Evolutionary conservation across 2,797 vertebrate species (phyloP), one percentile per base, ranked within the genome.

Genomic region (Orestias chungarensis): DNA sequence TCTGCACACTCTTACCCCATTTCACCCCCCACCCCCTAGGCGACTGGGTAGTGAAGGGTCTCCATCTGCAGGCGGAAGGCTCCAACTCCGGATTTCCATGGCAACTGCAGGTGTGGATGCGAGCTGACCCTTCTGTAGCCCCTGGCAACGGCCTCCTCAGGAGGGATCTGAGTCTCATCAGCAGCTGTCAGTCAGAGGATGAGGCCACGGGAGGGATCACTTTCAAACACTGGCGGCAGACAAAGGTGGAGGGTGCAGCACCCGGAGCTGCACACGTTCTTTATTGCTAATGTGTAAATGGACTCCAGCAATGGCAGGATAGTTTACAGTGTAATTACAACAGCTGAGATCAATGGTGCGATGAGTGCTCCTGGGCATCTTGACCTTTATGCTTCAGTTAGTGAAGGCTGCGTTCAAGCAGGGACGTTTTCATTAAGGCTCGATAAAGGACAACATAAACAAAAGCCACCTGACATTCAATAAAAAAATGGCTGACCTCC

Each of bases 41-140:
- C 12, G 25, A 52, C 52, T 50, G 74, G 4, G 67, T 81, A 82
- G 82, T 71, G 55, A 73, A 1, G 76, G 72, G 91, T 86, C 85
- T 75, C 93, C 93, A 93, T 91, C 94, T 95, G 90, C 89, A 86
- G 94, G 93, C 40, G n/a, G 61, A 74, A 57, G 2, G 23, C 43
- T 44, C 6, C 35, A 86, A 86, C 82, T 82, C 70, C 47, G 18
- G 6, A 87, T 94, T 91, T 91, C 93, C 93, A 95, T 94, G 91
- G 93, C 82, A 94, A 94, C 94, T 88, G 82, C 31, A 17, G 27
- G 82, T 3, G 6, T 54, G 88, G 82, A 90, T 89, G 79, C 62
- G 14, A 82, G 66, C 54, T 27, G 5, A 68, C 73, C 70, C 57
- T 55, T 11, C 55, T 9, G 90, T 89, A 83, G 81, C 81, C 87